These are phyloP conservation scores for Platysteira castanea DNA, from an alignment of 2,113 vertebrate species.

Conservation along the genomic window DNA sequence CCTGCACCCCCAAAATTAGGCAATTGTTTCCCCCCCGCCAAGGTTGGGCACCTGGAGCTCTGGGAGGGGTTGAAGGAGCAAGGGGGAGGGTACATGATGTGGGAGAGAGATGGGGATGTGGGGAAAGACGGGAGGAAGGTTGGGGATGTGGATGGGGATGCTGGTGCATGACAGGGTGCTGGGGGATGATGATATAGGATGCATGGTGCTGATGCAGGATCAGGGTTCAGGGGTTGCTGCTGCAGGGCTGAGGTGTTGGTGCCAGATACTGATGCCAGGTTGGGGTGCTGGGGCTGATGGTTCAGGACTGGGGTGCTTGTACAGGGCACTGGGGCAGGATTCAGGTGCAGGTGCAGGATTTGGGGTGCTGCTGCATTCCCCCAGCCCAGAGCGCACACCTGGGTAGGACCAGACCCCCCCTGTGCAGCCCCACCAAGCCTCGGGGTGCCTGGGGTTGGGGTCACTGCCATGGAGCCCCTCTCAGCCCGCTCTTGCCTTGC, in stretches of 20 bases:
- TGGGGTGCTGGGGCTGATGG: background rate
- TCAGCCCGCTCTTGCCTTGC: background rate
- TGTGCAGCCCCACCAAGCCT: background rate
- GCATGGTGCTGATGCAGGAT: background rate
- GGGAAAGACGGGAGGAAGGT: too few species aligned
- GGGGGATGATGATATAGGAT: background rate
- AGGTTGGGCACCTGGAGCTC: background rate
- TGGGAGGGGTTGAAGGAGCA: background rate
- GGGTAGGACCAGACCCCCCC: background rate
- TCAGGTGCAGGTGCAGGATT: background rate
- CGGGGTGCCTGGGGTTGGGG: too few species aligned
- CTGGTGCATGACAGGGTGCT: too few species aligned
- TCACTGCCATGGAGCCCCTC: background rate
- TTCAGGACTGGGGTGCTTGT: background rate
- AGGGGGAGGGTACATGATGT: background rate
- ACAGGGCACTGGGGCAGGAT: background rate
- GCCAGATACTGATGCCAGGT: accelerated
- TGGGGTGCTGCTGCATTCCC: background rate
- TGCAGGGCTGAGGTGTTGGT: too few species aligned
- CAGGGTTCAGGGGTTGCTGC: background rate
- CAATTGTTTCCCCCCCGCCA: background rate
- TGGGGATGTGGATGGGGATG: background rate
- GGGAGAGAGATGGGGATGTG: background rate
- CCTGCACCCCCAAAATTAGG: background rate
- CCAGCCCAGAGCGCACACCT: accelerated